Evolutionary conservation across 2,888 invertebrate genomes (phyloP), one percentile per base, ranked within the genome.

Genomic region (Eubasilissa splendida): DNA sequence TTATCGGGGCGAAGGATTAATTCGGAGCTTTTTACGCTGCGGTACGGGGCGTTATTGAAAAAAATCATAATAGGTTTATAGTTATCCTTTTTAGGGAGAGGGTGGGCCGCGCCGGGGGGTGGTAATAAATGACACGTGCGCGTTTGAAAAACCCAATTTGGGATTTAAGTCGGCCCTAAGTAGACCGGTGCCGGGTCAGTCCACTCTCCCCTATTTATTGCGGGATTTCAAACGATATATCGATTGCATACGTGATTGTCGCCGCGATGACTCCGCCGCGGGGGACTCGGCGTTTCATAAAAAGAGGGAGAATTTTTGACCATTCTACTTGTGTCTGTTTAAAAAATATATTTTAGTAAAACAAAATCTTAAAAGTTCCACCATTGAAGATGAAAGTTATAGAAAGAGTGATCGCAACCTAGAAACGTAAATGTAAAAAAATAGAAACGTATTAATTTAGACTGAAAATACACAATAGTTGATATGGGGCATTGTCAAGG

Each of bases 121-220:
- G 87, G 89, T 91, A 90, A 91, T 91, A 90, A 91, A 91, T 91
- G 91, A 91, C 90, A 91, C 91, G 91, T 91, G 91, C 90, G 90
- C 90, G 90, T 90, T 90, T 89, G 90, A 91, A 91, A 91, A 90
- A 91, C 91, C 91, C 91, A 91, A 91, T 91, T 91, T 91, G 89
- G 90, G 91, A 90, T 91, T 91, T 90, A 91, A 91, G 90, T 91
- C 90, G 89, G 90, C 90, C 91, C 89, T 90, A 90, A 91, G 90
- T 91, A 89, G 90, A 88, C 83, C 80, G 83, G 83, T 82, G 80
- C 65, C 79, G 80, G 81, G 82, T 83, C 81, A 76, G 78, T 60
- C 82, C 53, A 73, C 70, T 80, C 80, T 77, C 81, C 84, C 84
- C 83, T 80, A 81, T 82, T 79, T 82, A 82, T 79, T 82, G 80